Evolutionary conservation across 2,113 vertebrate genomes (phyloP), one percentile per base, ranked within the genome.

Genomic region (Clinocottus analis): DNA sequence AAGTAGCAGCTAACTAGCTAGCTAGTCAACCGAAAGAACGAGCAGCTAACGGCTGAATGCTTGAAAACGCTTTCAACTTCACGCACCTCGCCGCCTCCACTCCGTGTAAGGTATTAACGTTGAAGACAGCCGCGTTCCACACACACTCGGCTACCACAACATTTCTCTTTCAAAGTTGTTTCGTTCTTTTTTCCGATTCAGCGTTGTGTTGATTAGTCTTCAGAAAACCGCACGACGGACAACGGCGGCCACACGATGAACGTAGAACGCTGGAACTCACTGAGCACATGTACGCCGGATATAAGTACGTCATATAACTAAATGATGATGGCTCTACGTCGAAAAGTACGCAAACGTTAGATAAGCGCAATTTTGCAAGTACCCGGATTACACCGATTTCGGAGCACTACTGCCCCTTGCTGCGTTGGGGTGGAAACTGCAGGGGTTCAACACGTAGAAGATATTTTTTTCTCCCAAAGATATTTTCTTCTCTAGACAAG

Each of bases 361-460:
- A 51, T 1, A 21, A 55, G 80, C 86, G 82, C 59, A 75, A 45
- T 7, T 58, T 56, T 3, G 0, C 0, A 67, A 87, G 76, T 87
- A 47, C 88, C 91, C 90, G 91, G 85, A 90, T 90, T 73, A 8
- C 39, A 0, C 0, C 0, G 47, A 73, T 87, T 92, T 75, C 83
- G 83, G 21, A 0, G 0, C 33, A 27, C 9, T 43, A 59, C 65
- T 75, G 87, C 63, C 65, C 37, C 51, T 79, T 80, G 8, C 0
- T 37, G 84, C 14, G 1, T 47, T 27, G 91, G 85, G 23, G 73
- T 43, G 19, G 10, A 9, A 13, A 25, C 29, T 5, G 27, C 37
- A 58, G 56, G 41, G 4, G 21, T 43, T 69, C 31, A n/a, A 35
- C 19, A 37, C 14, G 41, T 16, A 4, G 11, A 8, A 2, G n/a